Percentiles rank a stretch among this genome's conserved stretches.
These are phyloP conservation scores for Dendrolimus houi DNA, from an alignment of 2,888 invertebrate genomes.

Conservation along the genomic window DNA sequence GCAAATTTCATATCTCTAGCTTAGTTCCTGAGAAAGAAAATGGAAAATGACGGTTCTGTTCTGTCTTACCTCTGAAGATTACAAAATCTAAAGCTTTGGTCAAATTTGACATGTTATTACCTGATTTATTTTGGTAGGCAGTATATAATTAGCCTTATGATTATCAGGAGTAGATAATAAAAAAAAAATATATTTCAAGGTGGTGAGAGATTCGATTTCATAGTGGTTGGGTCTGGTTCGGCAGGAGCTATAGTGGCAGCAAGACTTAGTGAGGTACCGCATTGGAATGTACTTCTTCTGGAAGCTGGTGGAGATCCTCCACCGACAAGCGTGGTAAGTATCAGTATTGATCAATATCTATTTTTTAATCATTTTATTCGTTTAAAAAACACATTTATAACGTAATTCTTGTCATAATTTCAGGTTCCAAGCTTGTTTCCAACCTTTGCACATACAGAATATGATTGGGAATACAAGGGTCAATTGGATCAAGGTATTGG, in stretches of 20 bases:
- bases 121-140: too few species aligned
- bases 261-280: conserved; percentile 31
- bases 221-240: conserved; percentile 44
- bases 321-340: conserved; percentile 34
- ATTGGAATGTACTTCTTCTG: conserved; percentile 31
- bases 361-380: too few species aligned
- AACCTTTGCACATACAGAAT: conserved; percentile 28
- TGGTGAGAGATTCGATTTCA: conserved; percentile 38
- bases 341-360: too few species aligned
- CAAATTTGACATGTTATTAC: too few species aligned
- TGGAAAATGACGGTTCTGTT: too few species aligned
- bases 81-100: too few species aligned
- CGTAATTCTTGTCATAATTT: conserved; percentile 8
- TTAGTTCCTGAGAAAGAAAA: too few species aligned
- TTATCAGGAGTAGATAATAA: too few species aligned
- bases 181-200: conserved; percentile 15
- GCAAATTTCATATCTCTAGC: too few species aligned
- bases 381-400: too few species aligned
- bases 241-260: conserved; percentile 39
- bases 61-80: too few species aligned
- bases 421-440: conserved; percentile 39
- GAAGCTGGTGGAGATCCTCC: conserved; percentile 46
- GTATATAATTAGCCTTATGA: too few species aligned
- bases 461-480: conserved; percentile 36
- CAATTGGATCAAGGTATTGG: conserved; percentile 27